Conservation (phyloP, 2,888 invertebrate species). For the Hirtodrosophila trivittata region DNA sequence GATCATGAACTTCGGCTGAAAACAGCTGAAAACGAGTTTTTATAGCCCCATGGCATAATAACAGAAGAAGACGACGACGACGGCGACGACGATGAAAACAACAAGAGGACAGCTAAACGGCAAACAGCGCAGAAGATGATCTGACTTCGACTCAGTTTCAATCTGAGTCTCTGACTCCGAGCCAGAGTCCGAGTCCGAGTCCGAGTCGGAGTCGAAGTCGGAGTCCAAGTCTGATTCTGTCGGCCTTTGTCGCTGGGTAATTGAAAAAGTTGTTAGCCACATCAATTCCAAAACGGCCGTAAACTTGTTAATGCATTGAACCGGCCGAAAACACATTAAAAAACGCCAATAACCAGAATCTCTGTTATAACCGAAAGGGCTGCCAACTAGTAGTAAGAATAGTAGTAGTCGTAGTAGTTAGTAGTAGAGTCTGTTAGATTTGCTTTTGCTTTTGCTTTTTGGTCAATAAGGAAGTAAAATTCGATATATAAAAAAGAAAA, state of each 20-base stretch:
- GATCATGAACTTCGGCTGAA: slow-evolving; percentile 71
- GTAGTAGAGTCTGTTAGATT: slow-evolving; percentile 6
- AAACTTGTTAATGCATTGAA: slow-evolving; percentile 71
- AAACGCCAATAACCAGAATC: slow-evolving; percentile 53
- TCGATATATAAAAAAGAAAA: slow-evolving; percentile 19
- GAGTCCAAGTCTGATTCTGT: slow-evolving; percentile 32
- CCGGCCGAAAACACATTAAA: slow-evolving; percentile 53
- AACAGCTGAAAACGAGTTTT: slow-evolving; percentile 78
- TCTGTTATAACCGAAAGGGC: slow-evolving; percentile 23
- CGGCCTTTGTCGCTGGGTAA: slow-evolving; percentile 37
- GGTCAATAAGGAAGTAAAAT: slow-evolving; percentile 69
- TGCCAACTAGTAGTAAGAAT: not conserved
- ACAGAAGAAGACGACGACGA: slow-evolving; percentile 64
- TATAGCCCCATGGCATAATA: slow-evolving; percentile 72
- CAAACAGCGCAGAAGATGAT: not conserved
- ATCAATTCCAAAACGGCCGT: slow-evolving; percentile 74
- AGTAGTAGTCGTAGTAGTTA: no score
- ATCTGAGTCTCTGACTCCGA: not conserved
- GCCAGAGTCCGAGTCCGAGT: not conserved
- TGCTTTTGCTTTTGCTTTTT: slow-evolving; percentile 38
- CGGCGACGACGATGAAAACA: no score
- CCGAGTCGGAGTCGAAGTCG: no score
- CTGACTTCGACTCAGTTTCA: slow-evolving; percentile 1
- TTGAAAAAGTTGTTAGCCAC: slow-evolving; percentile 78
- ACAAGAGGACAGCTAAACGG: slow-evolving; percentile 7